These are phyloP conservation scores for Epirrita christyi DNA, from an alignment of 2,888 invertebrate genomes.

Conservation along the genomic window DNA sequence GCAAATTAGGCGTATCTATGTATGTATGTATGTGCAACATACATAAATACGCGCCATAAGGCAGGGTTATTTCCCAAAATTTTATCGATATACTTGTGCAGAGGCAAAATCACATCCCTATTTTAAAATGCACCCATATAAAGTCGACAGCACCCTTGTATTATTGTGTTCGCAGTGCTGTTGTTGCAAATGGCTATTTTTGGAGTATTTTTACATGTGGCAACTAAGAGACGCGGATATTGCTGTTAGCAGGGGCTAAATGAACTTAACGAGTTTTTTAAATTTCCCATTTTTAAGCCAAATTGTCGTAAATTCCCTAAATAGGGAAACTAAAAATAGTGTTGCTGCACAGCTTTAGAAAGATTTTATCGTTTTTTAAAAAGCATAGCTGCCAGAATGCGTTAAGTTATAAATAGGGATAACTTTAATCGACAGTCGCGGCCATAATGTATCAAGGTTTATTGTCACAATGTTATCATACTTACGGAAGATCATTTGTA, in stretches of 20 bases:
- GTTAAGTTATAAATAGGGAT: too few relatives aligned
- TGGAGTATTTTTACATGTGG: conserved; percentile 33
- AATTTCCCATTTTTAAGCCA: conserved; percentile 11
- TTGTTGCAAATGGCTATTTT: conserved; percentile 43
- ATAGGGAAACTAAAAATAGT: too few relatives aligned
- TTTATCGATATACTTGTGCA: not conserved
- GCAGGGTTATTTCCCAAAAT: not conserved
- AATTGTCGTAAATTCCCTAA: not conserved
- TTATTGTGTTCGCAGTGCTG: conserved; percentile 33
- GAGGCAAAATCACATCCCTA: conserved; percentile 22
- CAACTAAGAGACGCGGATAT: conserved; percentile 26
- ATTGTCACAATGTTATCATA: too few relatives aligned
- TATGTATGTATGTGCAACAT: too few relatives aligned
- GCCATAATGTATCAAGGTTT: too few relatives aligned
- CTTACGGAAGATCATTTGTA: too few relatives aligned
- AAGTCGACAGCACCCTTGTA: conserved; percentile 40
- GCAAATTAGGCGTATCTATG: too few relatives aligned
- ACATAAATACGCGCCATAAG: too few relatives aligned
- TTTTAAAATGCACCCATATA: conserved; percentile 33
- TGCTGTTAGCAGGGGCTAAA: conserved; percentile 24
- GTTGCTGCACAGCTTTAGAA: not conserved
- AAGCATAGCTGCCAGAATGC: too few relatives aligned
- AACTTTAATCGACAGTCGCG: too few relatives aligned
- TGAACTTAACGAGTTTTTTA: conserved; percentile 7
- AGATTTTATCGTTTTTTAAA: not conserved